Conservation (phyloP, 2,113 vertebrate genomes). For the Paraplagusia blochii region DNA sequence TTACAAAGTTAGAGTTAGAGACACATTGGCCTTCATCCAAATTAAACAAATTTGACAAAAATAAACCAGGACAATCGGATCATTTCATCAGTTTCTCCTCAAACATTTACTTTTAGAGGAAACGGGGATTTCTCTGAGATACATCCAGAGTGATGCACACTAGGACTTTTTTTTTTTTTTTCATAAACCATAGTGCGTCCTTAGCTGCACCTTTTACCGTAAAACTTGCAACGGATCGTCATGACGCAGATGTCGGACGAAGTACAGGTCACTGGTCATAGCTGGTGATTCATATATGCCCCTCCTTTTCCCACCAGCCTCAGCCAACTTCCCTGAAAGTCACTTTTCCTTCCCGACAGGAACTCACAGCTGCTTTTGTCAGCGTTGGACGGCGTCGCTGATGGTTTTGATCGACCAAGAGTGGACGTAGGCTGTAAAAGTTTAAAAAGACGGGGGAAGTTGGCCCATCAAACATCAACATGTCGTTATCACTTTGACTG, state of each 20-base stretch:
- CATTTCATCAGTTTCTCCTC: conserved; percentile 4
- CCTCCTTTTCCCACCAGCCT: no score
- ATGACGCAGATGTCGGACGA: neutral
- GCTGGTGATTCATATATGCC: conserved; percentile 14
- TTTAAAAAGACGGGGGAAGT: conserved; percentile 1
- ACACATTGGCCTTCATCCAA: neutral
- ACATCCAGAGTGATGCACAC: conserved; percentile 31
- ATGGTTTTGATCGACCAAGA: neutral
- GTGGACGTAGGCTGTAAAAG: neutral
- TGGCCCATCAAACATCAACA: neutral
- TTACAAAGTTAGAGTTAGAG: neutral
- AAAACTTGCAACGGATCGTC: conserved; percentile 14
- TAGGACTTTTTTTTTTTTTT: conserved; percentile 37
- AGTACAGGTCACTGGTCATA: conserved; percentile 21
- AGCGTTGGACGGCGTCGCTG: neutral
- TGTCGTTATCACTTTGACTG: neutral
- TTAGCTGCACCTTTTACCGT: conserved; percentile 29
- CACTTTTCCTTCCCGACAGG: conserved; percentile 16
- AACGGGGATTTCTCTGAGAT: conserved; percentile 19
- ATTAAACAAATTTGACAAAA: no score
- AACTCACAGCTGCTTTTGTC: conserved; percentile 11
- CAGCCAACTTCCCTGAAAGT: conserved; percentile 17
- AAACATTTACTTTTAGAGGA: conserved; percentile 27
- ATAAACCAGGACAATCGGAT: no score
- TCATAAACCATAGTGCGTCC: conserved; percentile 25